Conservation (phyloP, 2,888 invertebrate species). For the Heteromyza rotundicornis region DNA sequence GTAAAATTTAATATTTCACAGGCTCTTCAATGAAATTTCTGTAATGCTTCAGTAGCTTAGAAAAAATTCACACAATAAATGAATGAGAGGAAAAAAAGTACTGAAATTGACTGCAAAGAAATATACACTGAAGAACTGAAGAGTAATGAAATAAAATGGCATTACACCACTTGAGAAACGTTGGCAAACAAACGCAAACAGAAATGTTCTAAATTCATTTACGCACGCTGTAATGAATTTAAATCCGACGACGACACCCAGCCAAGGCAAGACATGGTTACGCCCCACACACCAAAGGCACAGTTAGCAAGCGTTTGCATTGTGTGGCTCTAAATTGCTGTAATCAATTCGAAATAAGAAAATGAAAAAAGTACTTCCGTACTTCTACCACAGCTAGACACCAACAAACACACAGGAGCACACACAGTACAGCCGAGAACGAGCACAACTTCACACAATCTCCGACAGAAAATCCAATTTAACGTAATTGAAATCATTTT, state of each 20-base stretch:
- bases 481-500: slow-evolving; percentile 45
- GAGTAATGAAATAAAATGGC: slow-evolving; percentile 17
- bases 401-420: slow-evolving; percentile 2
- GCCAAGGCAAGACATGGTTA: too few relatives aligned
- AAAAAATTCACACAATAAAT: too few relatives aligned
- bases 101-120: too few relatives aligned
- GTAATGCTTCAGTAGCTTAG: too few relatives aligned
- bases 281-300: background rate
- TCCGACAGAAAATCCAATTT: slow-evolving; percentile 28
- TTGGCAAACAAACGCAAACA: background rate
- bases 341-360: slow-evolving; percentile 27
- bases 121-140: too few relatives aligned
- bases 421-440: slow-evolving; percentile 1
- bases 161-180: background rate
- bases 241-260: background rate
- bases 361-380: background rate
- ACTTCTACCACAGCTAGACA: background rate
- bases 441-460: slow-evolving; percentile 10
- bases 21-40: too few relatives aligned
- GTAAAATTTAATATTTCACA: too few relatives aligned
- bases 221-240: slow-evolving; percentile 16
- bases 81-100: too few relatives aligned
- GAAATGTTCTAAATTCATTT: slow-evolving; percentile 23
- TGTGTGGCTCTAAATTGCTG: slow-evolving; percentile 24
- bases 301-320: background rate